Conservation (phyloP, 37 sponge, comb jelly and placozoan genomes). For the Cladorhizidae sp. region DNA sequence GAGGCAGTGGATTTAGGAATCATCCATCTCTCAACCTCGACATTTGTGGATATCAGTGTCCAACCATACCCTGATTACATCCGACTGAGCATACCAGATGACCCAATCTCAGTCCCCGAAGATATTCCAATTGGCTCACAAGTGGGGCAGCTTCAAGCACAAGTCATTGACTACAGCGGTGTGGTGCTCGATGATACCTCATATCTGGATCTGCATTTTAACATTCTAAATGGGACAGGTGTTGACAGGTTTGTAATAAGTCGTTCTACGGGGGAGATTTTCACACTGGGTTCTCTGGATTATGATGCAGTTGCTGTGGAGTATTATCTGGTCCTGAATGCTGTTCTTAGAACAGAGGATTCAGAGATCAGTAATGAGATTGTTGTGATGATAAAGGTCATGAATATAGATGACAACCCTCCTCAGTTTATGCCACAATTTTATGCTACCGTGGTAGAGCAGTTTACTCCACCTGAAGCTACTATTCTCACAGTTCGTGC, state of each 20-base stretch:
- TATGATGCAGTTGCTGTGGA: conserved; percentile 5
- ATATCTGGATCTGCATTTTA: not conserved
- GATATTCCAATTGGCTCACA: conserved; percentile 6
- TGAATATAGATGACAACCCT: conserved; percentile 58
- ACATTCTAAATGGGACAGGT: conserved; percentile 6
- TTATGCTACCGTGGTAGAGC: conserved; percentile 41
- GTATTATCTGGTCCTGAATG: conserved; percentile 16
- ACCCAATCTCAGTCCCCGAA: not conserved
- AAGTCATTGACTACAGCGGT: conserved; percentile 20
- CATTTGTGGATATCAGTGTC: conserved; percentile 21
- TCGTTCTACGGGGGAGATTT: conserved; percentile 16
- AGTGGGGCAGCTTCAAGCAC: conserved; percentile 16
- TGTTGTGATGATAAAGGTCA: not conserved
- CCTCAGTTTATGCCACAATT: conserved; percentile 33
- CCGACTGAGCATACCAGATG: not conserved
- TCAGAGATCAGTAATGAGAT: not conserved
- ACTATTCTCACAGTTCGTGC: conserved; percentile 26
- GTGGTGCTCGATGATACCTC: not conserved
- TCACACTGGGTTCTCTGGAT: conserved; percentile 21
- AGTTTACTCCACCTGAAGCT: conserved; percentile 18
- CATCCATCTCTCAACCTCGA: not conserved
- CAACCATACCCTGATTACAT: conserved; percentile 31
- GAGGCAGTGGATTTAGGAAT: conserved; percentile 51
- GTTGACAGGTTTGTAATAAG: not conserved
- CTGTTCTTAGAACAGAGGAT: not conserved